Percentiles rank a stretch among this genome's conserved stretches.
phyloP scores from a whole-genome alignment of 1,140 invertebrate genomes.

The Thereuonema tuberculata region DNA sequence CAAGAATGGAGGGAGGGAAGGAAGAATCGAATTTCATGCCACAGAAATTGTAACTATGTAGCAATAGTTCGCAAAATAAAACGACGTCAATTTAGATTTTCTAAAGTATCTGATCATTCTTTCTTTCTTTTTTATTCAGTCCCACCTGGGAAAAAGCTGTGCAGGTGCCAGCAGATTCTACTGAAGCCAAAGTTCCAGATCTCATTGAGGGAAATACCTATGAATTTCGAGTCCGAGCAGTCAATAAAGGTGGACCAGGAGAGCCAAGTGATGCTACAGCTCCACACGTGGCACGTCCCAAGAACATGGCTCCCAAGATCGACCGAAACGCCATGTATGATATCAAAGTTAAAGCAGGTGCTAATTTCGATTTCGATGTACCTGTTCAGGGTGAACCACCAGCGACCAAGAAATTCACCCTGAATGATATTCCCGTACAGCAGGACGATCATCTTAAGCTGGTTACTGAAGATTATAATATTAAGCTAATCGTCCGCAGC shows the following conservation, averaged over 20 bases:
- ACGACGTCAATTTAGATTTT: too few relatives aligned
- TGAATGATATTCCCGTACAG: conserved; percentile 63
- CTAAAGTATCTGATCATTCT: too few relatives aligned
- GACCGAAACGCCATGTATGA: conserved; percentile 84
- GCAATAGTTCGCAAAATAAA: too few relatives aligned
- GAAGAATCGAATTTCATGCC: too few relatives aligned
- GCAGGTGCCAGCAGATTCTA: conserved; percentile 66
- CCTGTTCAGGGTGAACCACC: conserved; percentile 88
- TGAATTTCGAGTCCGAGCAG: conserved; percentile 84
- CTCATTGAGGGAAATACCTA: conserved; percentile 81
- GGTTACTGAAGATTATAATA: conserved; percentile 69
- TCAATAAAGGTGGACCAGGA: conserved; percentile 72
- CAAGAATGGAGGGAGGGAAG: too few relatives aligned
- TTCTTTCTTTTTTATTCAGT: conserved; percentile 26
- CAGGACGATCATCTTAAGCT: conserved; percentile 71
- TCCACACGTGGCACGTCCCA: conserved; percentile 77
- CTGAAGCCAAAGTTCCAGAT: conserved; percentile 65
- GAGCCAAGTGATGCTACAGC: conserved; percentile 77
- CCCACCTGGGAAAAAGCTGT: conserved; percentile 77
- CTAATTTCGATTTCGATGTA: conserved; percentile 84
- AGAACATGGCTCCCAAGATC: conserved; percentile 81
- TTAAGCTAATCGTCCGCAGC: conserved; percentile 72
- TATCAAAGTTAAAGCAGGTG: conserved; percentile 81
- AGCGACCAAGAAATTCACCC: conserved; percentile 80
- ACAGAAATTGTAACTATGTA: too few relatives aligned